Evolutionary conservation across 1,140 invertebrate genomes (phyloP).

Genomic region (Nasonia vitripennis): DNA sequence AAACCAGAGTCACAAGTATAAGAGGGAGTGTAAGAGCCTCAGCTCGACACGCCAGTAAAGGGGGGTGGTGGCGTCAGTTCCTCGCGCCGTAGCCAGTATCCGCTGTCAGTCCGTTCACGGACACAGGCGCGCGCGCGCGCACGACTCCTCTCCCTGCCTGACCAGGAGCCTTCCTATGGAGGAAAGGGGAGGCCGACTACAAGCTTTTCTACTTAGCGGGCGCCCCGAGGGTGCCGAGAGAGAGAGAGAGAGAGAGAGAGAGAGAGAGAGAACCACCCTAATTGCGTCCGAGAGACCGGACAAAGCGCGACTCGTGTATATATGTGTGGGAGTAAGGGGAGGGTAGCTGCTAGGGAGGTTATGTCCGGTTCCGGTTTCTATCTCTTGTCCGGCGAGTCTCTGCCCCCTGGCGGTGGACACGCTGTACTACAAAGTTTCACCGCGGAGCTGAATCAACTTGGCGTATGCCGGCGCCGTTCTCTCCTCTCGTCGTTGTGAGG

Average conservation of each 20-base stretch:
- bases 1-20: constrained; percentile 26
- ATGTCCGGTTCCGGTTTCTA: constrained; percentile 69
- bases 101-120: constrained; percentile 66
- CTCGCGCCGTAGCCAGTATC: constrained; percentile 63
- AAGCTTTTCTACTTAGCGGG: constrained; percentile 75
- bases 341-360: constrained; percentile 60
- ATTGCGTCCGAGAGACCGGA: constrained; percentile 75
- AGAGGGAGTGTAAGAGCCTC: constrained; percentile 59
- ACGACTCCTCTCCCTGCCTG: constrained; percentile 31
- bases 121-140: constrained; percentile 37
- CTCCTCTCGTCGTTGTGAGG: constrained; percentile 24
- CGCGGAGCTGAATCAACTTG: constrained; percentile 73
- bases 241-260: neutral
- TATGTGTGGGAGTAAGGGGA: constrained; percentile 51
- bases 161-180: constrained; percentile 51
- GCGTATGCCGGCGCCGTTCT: constrained; percentile 57
- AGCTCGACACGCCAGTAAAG: constrained; percentile 9
- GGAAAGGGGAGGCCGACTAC: constrained; percentile 59
- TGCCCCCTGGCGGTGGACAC: constrained; percentile 74
- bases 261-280: constrained; percentile 69
- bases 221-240: constrained; percentile 64
- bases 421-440: constrained; percentile 75
- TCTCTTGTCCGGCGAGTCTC: constrained; percentile 66
- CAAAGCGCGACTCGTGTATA: constrained; percentile 73
- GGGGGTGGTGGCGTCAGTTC: constrained; percentile 56